Conservation (phyloP, 1,140 invertebrate genomes). For the Ceratoteleas bidentatus region DNA sequence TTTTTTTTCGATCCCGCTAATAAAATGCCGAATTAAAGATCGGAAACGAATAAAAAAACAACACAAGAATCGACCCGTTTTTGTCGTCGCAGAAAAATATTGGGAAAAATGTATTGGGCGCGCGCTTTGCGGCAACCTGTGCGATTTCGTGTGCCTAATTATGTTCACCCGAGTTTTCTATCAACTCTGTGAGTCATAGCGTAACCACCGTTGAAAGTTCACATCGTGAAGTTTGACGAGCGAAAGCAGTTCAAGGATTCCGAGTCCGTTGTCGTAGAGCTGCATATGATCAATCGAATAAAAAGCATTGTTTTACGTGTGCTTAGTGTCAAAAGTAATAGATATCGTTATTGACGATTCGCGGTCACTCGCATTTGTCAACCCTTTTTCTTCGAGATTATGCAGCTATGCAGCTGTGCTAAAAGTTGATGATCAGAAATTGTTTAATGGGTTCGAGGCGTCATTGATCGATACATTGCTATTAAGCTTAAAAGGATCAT, state of each 20-base stretch:
- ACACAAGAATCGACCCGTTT: neutral
- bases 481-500: too few relatives aligned
- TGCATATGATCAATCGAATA: slow-evolving; percentile 51
- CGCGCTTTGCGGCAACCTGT: too few relatives aligned
- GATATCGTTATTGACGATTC: slow-evolving; percentile 46
- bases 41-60: neutral
- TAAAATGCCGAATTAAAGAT: too few relatives aligned
- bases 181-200: slow-evolving; percentile 29
- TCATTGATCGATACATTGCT: too few relatives aligned
- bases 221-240: slow-evolving; percentile 56
- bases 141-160: slow-evolving; percentile 18
- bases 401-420: too few relatives aligned
- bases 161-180: slow-evolving; percentile 27
- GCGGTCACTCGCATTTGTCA: slow-evolving; percentile 21
- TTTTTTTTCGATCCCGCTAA: too few relatives aligned
- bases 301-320: slow-evolving; percentile 49
- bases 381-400: slow-evolving; percentile 24
- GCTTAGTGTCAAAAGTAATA: slow-evolving; percentile 42
- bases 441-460: too few relatives aligned
- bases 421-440: too few relatives aligned
- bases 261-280: slow-evolving; percentile 40
- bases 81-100: too few relatives aligned
- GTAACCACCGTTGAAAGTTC: slow-evolving; percentile 39
- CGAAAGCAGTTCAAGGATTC: slow-evolving; percentile 60
- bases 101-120: too few relatives aligned